Evolutionary conservation across 2,888 invertebrate species (phyloP).

Genomic region (Erynnis tages): DNA sequence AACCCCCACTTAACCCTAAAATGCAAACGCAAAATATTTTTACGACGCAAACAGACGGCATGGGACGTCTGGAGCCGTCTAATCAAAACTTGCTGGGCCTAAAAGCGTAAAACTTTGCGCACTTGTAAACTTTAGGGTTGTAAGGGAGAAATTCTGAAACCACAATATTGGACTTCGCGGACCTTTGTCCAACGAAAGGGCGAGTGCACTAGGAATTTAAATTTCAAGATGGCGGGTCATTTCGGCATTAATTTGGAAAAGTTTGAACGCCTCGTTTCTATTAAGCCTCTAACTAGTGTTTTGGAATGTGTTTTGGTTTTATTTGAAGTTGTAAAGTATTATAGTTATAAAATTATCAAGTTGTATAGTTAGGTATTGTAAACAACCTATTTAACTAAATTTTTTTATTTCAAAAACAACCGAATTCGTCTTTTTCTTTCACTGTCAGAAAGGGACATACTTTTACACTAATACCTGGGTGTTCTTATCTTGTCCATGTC

Average conservation of each 20-base stretch:
- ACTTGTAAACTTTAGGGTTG: slow-evolving; percentile 26
- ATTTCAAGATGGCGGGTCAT: slow-evolving; percentile 19
- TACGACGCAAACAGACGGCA: slow-evolving; percentile 11
- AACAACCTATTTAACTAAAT: too few species aligned
- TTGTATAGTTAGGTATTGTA: too few species aligned
- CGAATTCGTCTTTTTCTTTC: too few species aligned
- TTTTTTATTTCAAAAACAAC: too few species aligned
- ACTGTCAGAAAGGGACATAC: too few species aligned
- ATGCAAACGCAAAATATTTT: slow-evolving; percentile 7
- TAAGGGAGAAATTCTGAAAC: slow-evolving; percentile 22
- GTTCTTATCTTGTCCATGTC: too few species aligned
- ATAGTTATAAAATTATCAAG: too few species aligned
- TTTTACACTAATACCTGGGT: too few species aligned
- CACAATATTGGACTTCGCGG: slow-evolving; percentile 18
- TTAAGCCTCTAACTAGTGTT: not conserved
- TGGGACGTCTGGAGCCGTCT: slow-evolving; percentile 14
- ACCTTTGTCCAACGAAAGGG: slow-evolving; percentile 16
- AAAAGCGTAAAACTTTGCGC: slow-evolving; percentile 26
- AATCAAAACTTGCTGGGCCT: slow-evolving; percentile 27
- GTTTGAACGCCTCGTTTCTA: not conserved
- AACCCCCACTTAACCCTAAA: slow-evolving; percentile 3
- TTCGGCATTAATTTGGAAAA: slow-evolving; percentile 16
- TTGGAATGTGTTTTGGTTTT: not conserved
- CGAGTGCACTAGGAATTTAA: slow-evolving; percentile 23
- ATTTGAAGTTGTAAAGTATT: too few species aligned